Conservation (phyloP, 2,888 invertebrate species). For the Odontocolon sp. region DNA sequence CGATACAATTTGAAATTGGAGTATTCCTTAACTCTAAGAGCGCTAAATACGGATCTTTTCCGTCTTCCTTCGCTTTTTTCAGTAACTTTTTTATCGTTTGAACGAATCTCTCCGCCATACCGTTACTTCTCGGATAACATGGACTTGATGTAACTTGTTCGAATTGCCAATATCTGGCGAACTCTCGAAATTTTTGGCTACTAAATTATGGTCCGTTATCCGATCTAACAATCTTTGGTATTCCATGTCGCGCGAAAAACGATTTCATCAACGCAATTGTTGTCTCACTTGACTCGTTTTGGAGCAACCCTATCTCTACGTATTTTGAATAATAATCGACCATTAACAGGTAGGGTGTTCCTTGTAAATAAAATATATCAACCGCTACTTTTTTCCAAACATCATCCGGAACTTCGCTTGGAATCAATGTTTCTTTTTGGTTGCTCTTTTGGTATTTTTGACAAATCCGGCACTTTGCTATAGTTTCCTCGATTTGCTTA, state of each 20-base stretch:
- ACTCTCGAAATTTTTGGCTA: conserved; percentile 17
- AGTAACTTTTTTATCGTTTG: background rate
- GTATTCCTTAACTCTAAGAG: background rate
- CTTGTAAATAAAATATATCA: conserved; percentile 14
- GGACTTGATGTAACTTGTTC: background rate
- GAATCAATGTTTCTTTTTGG: conserved; percentile 37
- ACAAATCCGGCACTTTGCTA: conserved; percentile 23
- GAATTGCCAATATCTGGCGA: conserved; percentile 6
- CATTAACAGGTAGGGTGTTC: background rate
- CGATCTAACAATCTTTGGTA: conserved; percentile 15
- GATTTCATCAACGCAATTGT: conserved; percentile 45
- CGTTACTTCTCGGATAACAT: conserved; percentile 41
- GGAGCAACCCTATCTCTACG: background rate
- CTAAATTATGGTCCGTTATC: conserved; percentile 17
- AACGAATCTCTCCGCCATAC: conserved; percentile 37
- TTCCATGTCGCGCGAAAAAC: conserved; percentile 34
- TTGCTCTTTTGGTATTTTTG: conserved; percentile 33
- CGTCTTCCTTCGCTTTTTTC: background rate
- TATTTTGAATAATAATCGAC: conserved; percentile 32
- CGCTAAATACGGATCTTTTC: background rate
- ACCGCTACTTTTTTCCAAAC: conserved; percentile 29
- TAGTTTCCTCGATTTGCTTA: conserved; percentile 40
- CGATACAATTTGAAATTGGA: too few species aligned
- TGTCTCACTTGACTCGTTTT: background rate
- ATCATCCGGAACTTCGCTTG: conserved; percentile 40